Conservation (phyloP, 2,888 invertebrate species). For the Heteromurus nitidus region DNA sequence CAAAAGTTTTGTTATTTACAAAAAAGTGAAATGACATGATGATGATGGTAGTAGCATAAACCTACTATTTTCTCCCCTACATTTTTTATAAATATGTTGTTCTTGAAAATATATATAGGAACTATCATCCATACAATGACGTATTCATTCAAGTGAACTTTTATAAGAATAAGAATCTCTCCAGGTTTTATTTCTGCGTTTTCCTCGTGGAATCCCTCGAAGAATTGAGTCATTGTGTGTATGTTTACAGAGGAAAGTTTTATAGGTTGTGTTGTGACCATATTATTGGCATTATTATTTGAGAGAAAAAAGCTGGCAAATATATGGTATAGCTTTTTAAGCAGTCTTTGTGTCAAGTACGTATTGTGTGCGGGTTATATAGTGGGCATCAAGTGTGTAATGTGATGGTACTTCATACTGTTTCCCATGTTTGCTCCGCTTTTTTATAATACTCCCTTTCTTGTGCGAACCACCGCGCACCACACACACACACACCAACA, state of each 20-base stretch:
- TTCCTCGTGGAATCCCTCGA: neutral
- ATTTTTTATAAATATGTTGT: neutral
- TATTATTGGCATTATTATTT: neutral
- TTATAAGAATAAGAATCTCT: neutral
- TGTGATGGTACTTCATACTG: constrained; percentile 14
- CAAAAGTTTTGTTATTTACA: constrained; percentile 27
- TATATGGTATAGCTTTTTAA: neutral
- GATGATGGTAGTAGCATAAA: neutral
- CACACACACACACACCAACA: neutral
- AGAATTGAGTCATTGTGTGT: constrained; percentile 7
- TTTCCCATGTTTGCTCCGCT: neutral
- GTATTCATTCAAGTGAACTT: constrained; percentile 32
- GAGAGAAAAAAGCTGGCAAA: neutral
- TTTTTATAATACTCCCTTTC: neutral
- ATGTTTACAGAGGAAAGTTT: neutral
- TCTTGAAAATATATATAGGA: neutral
- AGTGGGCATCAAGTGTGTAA: constrained; percentile 30
- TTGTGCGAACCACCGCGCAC: neutral
- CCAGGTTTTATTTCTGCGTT: too few species aligned
- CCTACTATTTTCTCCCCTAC: too few species aligned
- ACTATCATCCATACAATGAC: constrained; percentile 52
- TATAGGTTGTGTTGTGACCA: neutral
- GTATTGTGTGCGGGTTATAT: constrained; percentile 5
- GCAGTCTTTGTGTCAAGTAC: neutral
- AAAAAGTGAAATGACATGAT: constrained; percentile 10